These are phyloP conservation scores for Conus ventricosus DNA, from an alignment of 1,140 invertebrate genomes.

Conservation along the genomic window DNA sequence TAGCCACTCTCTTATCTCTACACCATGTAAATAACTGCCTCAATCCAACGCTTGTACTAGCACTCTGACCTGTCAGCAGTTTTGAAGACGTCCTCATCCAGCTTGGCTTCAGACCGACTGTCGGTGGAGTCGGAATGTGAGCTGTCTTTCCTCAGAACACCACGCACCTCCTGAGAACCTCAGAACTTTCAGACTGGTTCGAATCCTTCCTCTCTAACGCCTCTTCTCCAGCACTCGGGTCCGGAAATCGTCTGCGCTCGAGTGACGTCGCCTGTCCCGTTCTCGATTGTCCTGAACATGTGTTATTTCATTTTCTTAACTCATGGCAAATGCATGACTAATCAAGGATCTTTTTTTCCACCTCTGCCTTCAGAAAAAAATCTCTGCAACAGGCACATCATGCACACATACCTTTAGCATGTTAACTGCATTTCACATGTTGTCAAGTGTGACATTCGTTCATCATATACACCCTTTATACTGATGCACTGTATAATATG, in stretches of 20 bases:
- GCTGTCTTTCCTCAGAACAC: conserved; percentile 52
- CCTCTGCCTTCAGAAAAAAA: no score
- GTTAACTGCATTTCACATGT: no score
- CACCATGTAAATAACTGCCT: no score
- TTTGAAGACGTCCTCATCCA: conserved; percentile 66
- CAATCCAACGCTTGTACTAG: background rate
- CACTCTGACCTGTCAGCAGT: conserved; percentile 58
- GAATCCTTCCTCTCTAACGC: conserved; percentile 69
- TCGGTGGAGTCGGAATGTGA: conserved; percentile 58
- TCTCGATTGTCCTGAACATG: background rate
- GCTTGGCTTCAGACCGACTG: conserved; percentile 47
- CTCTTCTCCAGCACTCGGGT: conserved; percentile 62
- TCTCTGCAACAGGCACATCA: no score
- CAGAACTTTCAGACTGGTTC: conserved; percentile 69
- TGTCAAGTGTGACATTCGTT: no score
- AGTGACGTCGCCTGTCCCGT: conserved; percentile 62
- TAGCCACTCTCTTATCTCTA: no score
- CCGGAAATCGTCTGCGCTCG: conserved; percentile 69
- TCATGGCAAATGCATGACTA: no score
- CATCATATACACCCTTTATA: no score
- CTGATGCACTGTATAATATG: no score
- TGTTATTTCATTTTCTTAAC: no score
- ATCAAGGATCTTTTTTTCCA: no score
- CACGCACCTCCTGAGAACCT: conserved; percentile 63
- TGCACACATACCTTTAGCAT: no score